Base-by-base conservation (phyloP, 2,113 vertebrate species). In the Grammomys dolichurus region DNA sequence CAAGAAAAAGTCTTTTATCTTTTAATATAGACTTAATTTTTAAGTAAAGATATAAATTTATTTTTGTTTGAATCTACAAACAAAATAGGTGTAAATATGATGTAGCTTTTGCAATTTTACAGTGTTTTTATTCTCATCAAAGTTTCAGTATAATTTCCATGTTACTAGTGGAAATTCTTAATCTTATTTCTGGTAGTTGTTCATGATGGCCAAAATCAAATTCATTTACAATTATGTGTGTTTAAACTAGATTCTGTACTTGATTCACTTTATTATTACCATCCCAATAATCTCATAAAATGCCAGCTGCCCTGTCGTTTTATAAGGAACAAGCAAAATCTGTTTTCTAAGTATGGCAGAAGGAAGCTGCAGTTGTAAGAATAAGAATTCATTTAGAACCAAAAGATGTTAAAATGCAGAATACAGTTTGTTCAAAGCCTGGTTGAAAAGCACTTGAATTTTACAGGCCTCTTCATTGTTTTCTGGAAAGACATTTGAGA, bases 381-480 rank as follows among this genome's bases (percentile, higher is more conserved):
- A 85, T 88, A 94, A 92, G 26, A 97, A 95, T 95, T 97, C 70
- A 76, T 12, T 95, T 96, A 84, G 48, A 95, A 81, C 77, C 72
- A 78, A 89, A 96, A 86, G 72, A 92, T 96, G 46, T 94, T 95
- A 96, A 94, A 90, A 40, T 92, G 12, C 60, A 67, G 77, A 96
- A 88, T 96, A 86, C 9, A 85, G 60, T 95, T 80, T 67, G 5
- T 94, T 95, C 80, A 86, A 97, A 97, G 75, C 76, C 72, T 85
- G 43, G 90, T 94, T 97, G 92, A 95, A 95, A 89, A 81, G 56
- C 65, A 80, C 84, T 96, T 95, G 46, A 95, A 3, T 89, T 95
- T 94, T 97, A 77, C 75, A 93, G 84, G 48, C 77, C 58, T 97
- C 69, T 81, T 96, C 86, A 94, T 96, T 97, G 92, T 94, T 97